Conservation (phyloP, 2,113 vertebrate genomes). For the Peromyscus polionotus region DNA sequence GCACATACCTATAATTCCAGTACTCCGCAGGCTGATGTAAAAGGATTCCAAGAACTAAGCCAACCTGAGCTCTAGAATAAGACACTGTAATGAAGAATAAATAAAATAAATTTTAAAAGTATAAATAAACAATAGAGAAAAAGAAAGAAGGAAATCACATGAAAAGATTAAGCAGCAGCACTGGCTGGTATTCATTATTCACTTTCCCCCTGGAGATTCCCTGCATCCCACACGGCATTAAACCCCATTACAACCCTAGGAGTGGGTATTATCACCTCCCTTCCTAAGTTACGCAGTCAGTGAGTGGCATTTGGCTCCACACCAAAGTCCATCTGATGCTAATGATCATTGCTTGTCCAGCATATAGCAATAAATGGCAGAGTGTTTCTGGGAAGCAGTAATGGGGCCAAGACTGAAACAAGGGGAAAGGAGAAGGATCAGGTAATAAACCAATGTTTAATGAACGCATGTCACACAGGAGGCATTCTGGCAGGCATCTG, state of each 20-base stretch:
- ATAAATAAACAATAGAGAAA: neutral
- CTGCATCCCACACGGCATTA: neutral
- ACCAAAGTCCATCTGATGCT: neutral
- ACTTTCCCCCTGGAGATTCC: neutral
- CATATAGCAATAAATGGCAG: neutral
- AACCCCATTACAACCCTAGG: neutral
- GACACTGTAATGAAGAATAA: neutral
- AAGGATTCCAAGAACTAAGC: neutral
- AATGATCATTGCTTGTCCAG: neutral
- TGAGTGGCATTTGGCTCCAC: neutral
- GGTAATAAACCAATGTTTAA: neutral
- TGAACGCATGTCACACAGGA: neutral
- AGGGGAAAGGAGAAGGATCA: neutral
- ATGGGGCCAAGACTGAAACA: neutral
- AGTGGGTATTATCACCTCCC: neutral
- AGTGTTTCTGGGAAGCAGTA: neutral
- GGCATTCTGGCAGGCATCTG: neutral
- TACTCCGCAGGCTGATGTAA: neutral
- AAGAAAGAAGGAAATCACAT: neutral
- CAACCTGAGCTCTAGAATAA: neutral
- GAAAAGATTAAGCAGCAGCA: neutral
- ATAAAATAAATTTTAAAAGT: neutral
- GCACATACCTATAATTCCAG: neutral
- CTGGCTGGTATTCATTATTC: neutral
- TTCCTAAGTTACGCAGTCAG: neutral